phyloP scores from a whole-genome alignment of 2,888 invertebrate species.

The Barypeithes pellucidus region DNA sequence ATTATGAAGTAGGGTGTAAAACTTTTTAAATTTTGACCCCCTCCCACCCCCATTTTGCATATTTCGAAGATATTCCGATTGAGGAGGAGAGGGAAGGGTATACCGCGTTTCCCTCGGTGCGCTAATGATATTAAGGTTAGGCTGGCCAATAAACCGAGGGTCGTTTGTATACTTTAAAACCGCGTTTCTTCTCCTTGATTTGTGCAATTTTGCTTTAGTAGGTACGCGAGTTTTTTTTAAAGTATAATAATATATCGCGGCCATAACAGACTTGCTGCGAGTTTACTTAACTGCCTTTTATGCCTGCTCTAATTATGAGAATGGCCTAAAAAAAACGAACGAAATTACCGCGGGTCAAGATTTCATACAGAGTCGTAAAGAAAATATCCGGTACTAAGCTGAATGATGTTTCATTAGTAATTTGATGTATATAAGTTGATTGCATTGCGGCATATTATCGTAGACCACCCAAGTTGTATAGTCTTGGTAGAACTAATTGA shows the following conservation, averaged over 20 bases:
- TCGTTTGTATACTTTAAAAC: too few relatives aligned
- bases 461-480: neutral
- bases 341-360: neutral
- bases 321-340: neutral
- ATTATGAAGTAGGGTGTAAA: too few relatives aligned
- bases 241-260: neutral
- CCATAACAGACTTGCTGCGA: neutral
- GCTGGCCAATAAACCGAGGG: too few relatives aligned
- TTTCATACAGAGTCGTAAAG: neutral
- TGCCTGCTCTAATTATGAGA: neutral
- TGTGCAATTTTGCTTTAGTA: too few relatives aligned
- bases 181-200: too few relatives aligned
- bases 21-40: too few relatives aligned
- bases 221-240: neutral
- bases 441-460: neutral
- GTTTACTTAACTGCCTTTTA: neutral
- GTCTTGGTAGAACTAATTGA: too few relatives aligned
- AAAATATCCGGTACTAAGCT: constrained; percentile 1
- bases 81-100: too few relatives aligned
- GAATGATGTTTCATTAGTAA: neutral
- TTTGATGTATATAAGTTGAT: neutral
- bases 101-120: too few relatives aligned
- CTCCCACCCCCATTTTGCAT: too few relatives aligned
- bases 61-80: too few relatives aligned
- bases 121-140: too few relatives aligned